A percentile compares a stretch with the other conserved stretches of the same genome.
phyloP scores from a whole-genome alignment of 2,113 vertebrate species.

The Eleginops maclovinus region DNA sequence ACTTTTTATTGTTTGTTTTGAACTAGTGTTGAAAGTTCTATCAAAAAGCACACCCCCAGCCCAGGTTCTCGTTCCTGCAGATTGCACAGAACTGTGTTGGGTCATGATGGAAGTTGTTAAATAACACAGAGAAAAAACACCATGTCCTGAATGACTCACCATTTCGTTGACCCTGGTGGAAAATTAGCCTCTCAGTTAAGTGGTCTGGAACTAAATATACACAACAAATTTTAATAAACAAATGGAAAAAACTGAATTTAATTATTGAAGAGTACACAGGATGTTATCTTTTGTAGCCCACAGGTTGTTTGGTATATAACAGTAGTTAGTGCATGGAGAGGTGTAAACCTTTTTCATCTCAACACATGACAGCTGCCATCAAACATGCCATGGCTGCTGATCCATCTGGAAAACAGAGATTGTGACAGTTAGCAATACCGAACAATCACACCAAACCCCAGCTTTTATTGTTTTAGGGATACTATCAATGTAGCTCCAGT shows the following conservation, averaged over 20 bases:
- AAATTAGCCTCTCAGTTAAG: conserved; percentile 15
- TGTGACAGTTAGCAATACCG: too few species aligned
- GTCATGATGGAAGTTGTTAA: conserved; percentile 48
- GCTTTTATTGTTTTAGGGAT: too few species aligned
- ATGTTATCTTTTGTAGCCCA: too few species aligned
- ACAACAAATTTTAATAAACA: background rate
- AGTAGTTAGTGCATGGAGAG: too few species aligned
- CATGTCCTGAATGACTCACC: conserved; percentile 27
- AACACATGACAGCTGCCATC: background rate
- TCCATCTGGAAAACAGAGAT: too few species aligned
- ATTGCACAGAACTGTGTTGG: conserved; percentile 1
- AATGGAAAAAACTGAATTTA: background rate
- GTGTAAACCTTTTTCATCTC: background rate
- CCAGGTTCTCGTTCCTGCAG: background rate
- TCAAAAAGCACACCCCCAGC: background rate
- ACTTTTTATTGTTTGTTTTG: conserved; percentile 20
- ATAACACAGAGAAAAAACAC: conserved; percentile 37
- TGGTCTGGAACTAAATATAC: background rate
- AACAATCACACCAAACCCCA: too few species aligned
- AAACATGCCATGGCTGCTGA: too few species aligned
- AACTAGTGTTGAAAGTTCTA: conserved; percentile 5
- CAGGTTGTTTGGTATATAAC: too few species aligned
- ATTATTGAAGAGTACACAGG: too few species aligned
- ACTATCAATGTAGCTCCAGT: too few species aligned
- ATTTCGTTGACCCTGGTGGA: conserved; percentile 30